Percentiles rank a stretch among this genome's conserved stretches.
phyloP scores from a whole-genome alignment of 64 coral and sea anemone species.

The Montipora efflorescens region DNA sequence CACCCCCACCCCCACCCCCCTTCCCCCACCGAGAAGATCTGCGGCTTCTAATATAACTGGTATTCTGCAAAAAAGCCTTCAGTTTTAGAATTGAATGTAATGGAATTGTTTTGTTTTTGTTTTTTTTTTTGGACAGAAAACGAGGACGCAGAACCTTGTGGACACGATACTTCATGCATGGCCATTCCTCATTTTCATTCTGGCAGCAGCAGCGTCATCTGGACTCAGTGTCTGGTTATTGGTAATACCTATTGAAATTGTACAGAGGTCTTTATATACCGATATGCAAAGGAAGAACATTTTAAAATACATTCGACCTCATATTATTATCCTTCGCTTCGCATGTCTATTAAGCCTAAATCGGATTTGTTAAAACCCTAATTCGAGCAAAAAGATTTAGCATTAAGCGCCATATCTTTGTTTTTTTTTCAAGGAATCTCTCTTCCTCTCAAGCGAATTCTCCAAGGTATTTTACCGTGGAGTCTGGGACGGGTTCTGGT shows the following conservation, averaged over 20 bases:
- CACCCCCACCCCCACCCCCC: too few relatives aligned
- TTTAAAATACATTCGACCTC: too few relatives aligned
- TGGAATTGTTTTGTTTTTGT: background rate
- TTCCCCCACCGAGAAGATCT: too few relatives aligned
- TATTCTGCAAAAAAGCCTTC: too few relatives aligned
- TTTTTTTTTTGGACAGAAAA: background rate
- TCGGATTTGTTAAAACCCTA: background rate
- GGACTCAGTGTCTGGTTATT: constrained; percentile 67
- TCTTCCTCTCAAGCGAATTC: constrained; percentile 71
- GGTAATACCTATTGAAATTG: background rate
- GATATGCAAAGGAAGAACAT: too few relatives aligned
- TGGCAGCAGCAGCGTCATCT: constrained; percentile 49
- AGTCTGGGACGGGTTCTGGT: constrained; percentile 94
- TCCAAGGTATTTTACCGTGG: constrained; percentile 58
- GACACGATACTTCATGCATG: constrained; percentile 69
- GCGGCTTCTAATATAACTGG: too few relatives aligned
- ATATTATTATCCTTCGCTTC: too few relatives aligned
- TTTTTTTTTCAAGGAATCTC: constrained; percentile 49
- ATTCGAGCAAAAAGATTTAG: background rate
- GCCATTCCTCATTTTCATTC: constrained; percentile 73
- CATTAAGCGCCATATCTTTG: background rate
- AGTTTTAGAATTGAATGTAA: too few relatives aligned
- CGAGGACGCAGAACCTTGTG: constrained; percentile 38
- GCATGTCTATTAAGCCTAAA: too few relatives aligned
- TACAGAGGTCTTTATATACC: too few relatives aligned